Evolutionary conservation across 2,888 invertebrate genomes (phyloP), one percentile per base, ranked within the genome.

Genomic region (Coelinius sp.): DNA sequence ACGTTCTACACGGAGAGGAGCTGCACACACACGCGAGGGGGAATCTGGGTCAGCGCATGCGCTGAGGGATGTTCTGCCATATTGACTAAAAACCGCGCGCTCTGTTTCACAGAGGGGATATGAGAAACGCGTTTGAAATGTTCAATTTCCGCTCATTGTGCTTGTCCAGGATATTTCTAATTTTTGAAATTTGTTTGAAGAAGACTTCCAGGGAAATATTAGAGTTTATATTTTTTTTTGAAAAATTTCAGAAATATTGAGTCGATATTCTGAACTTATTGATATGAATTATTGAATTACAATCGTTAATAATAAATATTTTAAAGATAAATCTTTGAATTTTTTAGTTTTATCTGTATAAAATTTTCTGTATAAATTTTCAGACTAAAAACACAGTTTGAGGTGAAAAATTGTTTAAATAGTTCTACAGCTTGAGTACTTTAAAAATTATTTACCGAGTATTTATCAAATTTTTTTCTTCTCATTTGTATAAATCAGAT

Each of bases 41-140:
- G 8, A n/a, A 38, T 20, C 24, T 35, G 63, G 24, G 8, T 7
- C 22, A 6, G 22, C 41, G 38, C 38, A 41, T 44, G 63, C 44
- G 41, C 63, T 2, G 7, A 44, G 6, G 12, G 12, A 14, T 20
- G 4, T 7, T 24, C 41, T 24, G 63, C 63, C 63, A 63, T 63
- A 41, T 63, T 63, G 63, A 44, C 59, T 59, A 35, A 59, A n/a
- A 59, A 59, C 20, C 31, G 31, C 59, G 59, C 59, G 59, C 59
- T 59, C 59, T 35, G 31, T 8, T 31, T 59, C 4, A 27, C 17
- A 25, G 7, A 25, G 7, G 27, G 56, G 7, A 8, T 4, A 25
- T 3, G 53, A 8, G 56, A 27, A 8, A 35, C 17, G 17, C 31
- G 10, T 59, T 59, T 59, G 59, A 59, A 59, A 59, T 59, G 27